These are phyloP conservation scores for Falco peregrinus DNA, from an alignment of 2,797 vertebrate genomes.

Conservation along the genomic window DNA sequence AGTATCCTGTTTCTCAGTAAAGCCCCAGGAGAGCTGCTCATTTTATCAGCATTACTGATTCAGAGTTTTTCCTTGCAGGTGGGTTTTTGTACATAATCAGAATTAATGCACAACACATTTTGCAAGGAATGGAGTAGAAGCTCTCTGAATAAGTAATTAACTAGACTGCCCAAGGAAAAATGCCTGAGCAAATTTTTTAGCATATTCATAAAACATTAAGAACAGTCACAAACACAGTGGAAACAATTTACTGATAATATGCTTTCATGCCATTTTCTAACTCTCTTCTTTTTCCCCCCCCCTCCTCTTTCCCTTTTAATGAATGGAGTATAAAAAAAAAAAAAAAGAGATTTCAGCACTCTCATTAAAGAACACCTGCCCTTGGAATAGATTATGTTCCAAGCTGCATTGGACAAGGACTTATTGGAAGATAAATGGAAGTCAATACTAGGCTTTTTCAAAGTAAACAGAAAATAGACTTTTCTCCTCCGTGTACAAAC, in stretches of 20 bases:
- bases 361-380: slow-evolving; percentile 65
- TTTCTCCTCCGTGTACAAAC: neutral
- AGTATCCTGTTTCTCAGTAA: slow-evolving; percentile 86
- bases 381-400: slow-evolving; percentile 55
- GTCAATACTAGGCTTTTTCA: slow-evolving; percentile 46
- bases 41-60: slow-evolving; percentile 95
- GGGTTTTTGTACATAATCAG: slow-evolving; percentile 91
- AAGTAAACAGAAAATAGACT: slow-evolving; percentile 60
- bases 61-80: slow-evolving; percentile 87
- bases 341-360: slow-evolving; percentile 14
- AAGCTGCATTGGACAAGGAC: slow-evolving; percentile 51
- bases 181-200: slow-evolving; percentile 75
- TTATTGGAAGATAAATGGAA: slow-evolving; percentile 73
- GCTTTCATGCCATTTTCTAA: slow-evolving; percentile 76
- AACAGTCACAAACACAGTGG: slow-evolving; percentile 79
- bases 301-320: slow-evolving; percentile 31
- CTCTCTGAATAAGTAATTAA: slow-evolving; percentile 92
- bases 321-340: slow-evolving; percentile 26
- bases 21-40: slow-evolving; percentile 93
- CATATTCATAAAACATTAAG: slow-evolving; percentile 87
- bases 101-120: slow-evolving; percentile 97
- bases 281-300: neutral
- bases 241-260: slow-evolving; percentile 81
- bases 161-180: slow-evolving; percentile 87
- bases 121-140: slow-evolving; percentile 87